Evolutionary conservation across 2,113 vertebrate species (phyloP).

Genomic region (Grammomys surdaster): DNA sequence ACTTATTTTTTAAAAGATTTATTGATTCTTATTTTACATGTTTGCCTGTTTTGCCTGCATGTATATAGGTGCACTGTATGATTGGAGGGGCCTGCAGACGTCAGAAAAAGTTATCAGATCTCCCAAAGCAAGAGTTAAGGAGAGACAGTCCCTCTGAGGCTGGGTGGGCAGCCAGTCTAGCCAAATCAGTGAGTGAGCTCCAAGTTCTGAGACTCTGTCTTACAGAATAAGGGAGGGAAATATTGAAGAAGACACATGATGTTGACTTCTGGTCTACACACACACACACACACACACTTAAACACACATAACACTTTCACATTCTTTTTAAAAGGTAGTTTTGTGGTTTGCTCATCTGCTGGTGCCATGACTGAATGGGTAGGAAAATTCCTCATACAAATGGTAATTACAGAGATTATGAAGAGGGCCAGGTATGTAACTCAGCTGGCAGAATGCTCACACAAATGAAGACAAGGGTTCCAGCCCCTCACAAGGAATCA

Average conservation of each 20-base stretch:
- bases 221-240: not conserved
- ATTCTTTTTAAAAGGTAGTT: not conserved
- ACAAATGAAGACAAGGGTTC: not conserved
- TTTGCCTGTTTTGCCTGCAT: not conserved
- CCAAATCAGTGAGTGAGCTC: not conserved
- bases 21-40: not conserved
- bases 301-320: not conserved
- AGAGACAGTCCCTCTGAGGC: not conserved
- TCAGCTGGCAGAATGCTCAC: not conserved
- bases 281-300: not conserved
- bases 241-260: not conserved
- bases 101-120: not conserved
- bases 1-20: not conserved
- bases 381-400: not conserved
- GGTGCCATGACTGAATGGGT: not conserved
- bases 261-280: not conserved
- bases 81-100: not conserved
- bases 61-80: not conserved
- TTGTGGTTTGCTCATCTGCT: not conserved
- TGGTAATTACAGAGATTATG: not conserved
- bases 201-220: not conserved
- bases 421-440: not conserved
- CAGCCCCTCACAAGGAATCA: not conserved
- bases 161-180: not conserved
- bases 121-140: not conserved